Evolutionary conservation across 1,140 invertebrate species (phyloP).

Genomic region (Cydia pomonella): DNA sequence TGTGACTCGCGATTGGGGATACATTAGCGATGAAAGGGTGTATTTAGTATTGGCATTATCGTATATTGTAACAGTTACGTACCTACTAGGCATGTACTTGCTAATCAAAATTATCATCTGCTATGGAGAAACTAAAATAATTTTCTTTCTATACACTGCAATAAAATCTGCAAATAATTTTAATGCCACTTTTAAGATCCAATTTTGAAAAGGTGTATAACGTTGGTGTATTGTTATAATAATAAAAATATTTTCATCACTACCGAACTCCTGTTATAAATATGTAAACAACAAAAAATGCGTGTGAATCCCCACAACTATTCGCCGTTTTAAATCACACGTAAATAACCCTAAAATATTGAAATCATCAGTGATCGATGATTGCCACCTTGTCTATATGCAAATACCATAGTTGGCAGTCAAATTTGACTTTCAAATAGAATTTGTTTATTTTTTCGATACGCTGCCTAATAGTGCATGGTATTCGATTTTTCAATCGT

Average conservation of each 20-base stretch:
- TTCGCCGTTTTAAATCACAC: constrained; percentile 40
- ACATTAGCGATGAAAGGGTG: constrained; percentile 18
- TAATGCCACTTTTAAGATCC: background rate
- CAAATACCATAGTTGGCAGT: constrained; percentile 62
- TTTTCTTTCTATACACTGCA: too few species aligned
- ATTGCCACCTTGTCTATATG: constrained; percentile 67
- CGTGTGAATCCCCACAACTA: constrained; percentile 23
- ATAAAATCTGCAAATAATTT: too few species aligned
- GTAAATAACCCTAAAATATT: constrained; percentile 49
- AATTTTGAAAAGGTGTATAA: background rate
- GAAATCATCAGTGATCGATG: constrained; percentile 63
- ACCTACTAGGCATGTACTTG: constrained; percentile 2
- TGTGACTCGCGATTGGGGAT: constrained; percentile 9
- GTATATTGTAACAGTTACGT: background rate
- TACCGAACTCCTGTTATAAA: background rate
- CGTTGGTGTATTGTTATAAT: too few species aligned
- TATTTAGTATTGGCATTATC: background rate
- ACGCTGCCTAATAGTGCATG: constrained; percentile 56
- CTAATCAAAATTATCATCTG: too few species aligned
- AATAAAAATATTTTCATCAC: background rate
- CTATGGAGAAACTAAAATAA: too few species aligned
- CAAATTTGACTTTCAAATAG: constrained; percentile 71
- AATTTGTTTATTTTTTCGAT: constrained; percentile 61
- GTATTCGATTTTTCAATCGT: constrained; percentile 47
- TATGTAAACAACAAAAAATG: background rate